A percentile compares a stretch with the other conserved stretches of the same genome.
Evolutionary conservation across 2,113 vertebrate species (phyloP).

Genomic region (Atlantisia rogersi): DNA sequence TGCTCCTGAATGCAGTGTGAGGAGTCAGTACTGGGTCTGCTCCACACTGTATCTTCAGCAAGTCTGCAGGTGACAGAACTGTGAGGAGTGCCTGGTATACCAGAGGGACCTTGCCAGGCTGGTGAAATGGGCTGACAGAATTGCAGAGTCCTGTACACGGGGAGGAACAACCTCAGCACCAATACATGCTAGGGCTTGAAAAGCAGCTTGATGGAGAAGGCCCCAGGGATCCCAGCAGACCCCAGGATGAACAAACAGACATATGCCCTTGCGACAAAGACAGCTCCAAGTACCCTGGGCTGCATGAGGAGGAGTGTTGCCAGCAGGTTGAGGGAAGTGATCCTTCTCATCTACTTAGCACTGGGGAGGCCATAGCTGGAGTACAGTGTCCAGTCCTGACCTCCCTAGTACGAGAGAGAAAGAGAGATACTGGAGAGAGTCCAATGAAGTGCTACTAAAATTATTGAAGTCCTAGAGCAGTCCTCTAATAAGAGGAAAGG

Average conservation of each 20-base stretch:
- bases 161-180: not conserved
- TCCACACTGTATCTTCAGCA: not conserved
- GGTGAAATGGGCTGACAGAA: not conserved
- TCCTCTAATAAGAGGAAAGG: not conserved
- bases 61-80: not conserved
- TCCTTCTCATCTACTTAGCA: not conserved
- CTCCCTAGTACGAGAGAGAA: not conserved
- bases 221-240: too few relatives aligned
- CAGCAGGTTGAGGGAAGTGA: not conserved
- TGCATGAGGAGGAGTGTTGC: not conserved
- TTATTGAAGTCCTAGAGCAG: not conserved
- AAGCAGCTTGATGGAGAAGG: not conserved
- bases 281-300: not conserved
- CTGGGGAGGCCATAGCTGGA: not conserved
- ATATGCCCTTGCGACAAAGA: not conserved
- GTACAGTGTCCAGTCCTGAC: not conserved
- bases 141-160: rapidly evolving
- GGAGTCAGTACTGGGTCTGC: rapidly evolving
- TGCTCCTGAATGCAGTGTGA: not conserved
- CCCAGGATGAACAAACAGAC: not conserved
- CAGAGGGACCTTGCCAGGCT: not conserved
- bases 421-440: not conserved
- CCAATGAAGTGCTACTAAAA: not conserved
- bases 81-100: rapidly evolving
- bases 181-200: not conserved